A percentile compares a stretch with the other conserved stretches of the same genome.
Evolutionary conservation across 2,113 vertebrate species (phyloP).

Genomic region (Lepus timidus): DNA sequence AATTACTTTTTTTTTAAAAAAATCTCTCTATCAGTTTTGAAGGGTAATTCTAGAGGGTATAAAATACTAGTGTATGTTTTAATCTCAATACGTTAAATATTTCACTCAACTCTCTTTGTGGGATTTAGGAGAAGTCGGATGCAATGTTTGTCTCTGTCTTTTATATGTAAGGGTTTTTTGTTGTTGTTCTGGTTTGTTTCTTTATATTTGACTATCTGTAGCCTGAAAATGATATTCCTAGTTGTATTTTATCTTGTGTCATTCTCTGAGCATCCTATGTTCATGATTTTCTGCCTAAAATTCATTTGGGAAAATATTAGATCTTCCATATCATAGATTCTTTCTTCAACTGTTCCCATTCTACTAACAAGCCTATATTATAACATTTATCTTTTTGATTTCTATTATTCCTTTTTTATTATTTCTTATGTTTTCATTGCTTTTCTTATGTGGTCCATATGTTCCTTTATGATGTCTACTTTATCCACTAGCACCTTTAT

Average conservation of each 20-base stretch:
- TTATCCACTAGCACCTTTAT: neutral
- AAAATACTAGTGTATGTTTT: neutral
- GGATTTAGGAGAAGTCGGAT: neutral
- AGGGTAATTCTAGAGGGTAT: neutral
- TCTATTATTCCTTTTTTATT: neutral
- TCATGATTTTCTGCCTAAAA: neutral
- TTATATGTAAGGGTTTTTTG: neutral
- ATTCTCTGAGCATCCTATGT: neutral
- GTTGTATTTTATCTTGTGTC: neutral
- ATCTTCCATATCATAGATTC: neutral
- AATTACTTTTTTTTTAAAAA: too few species aligned
- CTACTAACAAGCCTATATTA: neutral
- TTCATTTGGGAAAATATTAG: neutral
- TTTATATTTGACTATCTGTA: neutral
- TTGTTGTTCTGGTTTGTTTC: neutral
- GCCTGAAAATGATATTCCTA: neutral
- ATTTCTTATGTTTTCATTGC: neutral
- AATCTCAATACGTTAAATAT: neutral
- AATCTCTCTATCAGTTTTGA: neutral
- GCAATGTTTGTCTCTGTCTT: neutral
- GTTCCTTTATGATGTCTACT: neutral
- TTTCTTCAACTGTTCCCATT: neutral
- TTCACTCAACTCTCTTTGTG: neutral
- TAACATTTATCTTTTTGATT: neutral
- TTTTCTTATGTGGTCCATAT: neutral